phyloP scores from a whole-genome alignment of 2,888 invertebrate genomes.

The Pimpla rufipes region DNA sequence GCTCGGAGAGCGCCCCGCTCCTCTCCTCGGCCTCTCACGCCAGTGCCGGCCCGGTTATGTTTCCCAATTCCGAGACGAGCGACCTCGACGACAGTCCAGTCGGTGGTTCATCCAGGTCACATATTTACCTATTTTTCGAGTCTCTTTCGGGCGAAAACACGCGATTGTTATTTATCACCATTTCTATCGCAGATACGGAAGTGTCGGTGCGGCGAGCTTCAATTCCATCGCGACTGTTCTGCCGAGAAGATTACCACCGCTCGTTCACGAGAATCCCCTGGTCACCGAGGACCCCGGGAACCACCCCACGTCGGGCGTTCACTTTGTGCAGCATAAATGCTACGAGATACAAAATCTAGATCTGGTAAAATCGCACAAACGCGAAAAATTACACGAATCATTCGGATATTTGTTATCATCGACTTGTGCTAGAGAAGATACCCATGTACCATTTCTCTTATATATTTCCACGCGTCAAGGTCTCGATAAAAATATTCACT shows the following conservation, averaged over 20 bases:
- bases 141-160: not conserved
- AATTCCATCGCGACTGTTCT: constrained; percentile 72
- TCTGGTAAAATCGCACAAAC: constrained; percentile 71
- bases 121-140: no score
- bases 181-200: constrained; percentile 74
- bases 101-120: constrained; percentile 74
- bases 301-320: constrained; percentile 29
- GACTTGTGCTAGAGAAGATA: no score
- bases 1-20: constrained; percentile 81
- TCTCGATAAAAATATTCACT: no score
- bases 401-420: no score
- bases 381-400: no score
- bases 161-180: not conserved
- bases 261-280: constrained; percentile 66
- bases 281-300: constrained; percentile 63
- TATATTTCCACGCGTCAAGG: no score
- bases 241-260: constrained; percentile 73
- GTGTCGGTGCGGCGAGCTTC: constrained; percentile 71
- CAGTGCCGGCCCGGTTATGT: constrained; percentile 78
- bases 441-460: no score
- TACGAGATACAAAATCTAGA: constrained; percentile 75
- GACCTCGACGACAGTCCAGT: constrained; percentile 76
- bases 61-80: constrained; percentile 82
- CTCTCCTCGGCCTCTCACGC: constrained; percentile 79
- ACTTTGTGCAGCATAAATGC: constrained; percentile 71